Base-by-base conservation (phyloP, 2,797 vertebrate species). In the Tachyglossus aculeatus region DNA sequence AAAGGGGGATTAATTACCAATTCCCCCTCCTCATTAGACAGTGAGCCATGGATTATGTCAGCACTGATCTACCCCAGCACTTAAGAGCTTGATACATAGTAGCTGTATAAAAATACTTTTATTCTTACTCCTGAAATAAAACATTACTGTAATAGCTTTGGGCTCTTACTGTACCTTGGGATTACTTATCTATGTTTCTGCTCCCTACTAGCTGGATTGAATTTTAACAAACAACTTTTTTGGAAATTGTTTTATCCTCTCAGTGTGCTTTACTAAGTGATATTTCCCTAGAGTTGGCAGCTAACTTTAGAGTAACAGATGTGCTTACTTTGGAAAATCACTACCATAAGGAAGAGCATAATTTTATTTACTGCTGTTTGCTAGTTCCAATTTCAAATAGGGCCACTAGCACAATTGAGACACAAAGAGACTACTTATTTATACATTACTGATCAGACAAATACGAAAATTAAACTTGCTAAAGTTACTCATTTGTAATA, bases 301-400 rank as follows among this genome's bases (percentile, higher is more conserved):
- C 86, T 88, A 72, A 63, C 80, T 84, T 71, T 0, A 5, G 22
- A 78, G 71, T 12, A 88, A 81, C 89, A 89, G 88, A 86, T 89
- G 89, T 88, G 81, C 75, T 55, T 71, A 75, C 58, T 86, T 86
- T 58, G 77, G 86, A 82, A 88, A 90, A 89, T 78, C 76, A 78
- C 85, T 61, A 77, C 79, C 87, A 84, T 82, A 88, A 87, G 86
- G 88, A 86, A 88, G 50, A 82, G 80, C 73, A 78, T 90, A 90
- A 90, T 89, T 89, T 74, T 83, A 88, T 90, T 88, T 89, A 88
- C 81, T 82, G 77, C 60, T 90, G 82, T 77, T 85, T 84, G 81
- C 52, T 78, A 85, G 68, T 80, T 47, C 74, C 64, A 51, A 4
- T 83, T 82, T 58, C 5, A 5, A 78, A 70, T 60, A 36, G 60